Evolutionary conservation across 2,797 vertebrate genomes (phyloP).

Genomic region (Myotis planiceps): DNA sequence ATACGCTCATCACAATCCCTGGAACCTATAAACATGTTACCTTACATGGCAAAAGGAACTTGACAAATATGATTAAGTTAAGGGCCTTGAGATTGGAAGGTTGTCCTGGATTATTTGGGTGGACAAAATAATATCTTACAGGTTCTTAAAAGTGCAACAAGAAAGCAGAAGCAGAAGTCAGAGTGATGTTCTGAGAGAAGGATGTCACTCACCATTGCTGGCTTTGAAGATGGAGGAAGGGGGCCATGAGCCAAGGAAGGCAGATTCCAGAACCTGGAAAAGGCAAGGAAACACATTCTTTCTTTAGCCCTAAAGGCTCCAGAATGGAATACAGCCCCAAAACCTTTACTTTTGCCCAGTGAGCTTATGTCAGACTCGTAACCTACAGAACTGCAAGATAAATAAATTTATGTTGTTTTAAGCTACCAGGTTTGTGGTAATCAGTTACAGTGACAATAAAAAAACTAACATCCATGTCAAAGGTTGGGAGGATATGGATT

Average conservation of each 20-base stretch:
- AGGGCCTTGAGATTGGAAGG: not conserved
- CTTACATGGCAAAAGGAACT: not conserved
- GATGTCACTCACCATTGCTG: not conserved
- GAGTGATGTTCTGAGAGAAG: not conserved
- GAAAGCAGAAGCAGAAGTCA: not conserved
- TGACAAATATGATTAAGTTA: not conserved
- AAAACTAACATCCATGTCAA: not conserved
- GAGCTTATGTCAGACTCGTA: not conserved
- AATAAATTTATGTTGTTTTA: not conserved
- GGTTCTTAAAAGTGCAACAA: not conserved
- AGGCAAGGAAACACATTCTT: not conserved
- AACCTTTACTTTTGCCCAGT: not conserved
- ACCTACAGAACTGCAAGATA: not conserved
- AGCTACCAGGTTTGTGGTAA: not conserved
- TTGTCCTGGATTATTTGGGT: not conserved
- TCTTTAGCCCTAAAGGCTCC: not conserved
- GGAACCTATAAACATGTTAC: not conserved
- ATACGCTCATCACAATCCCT: not conserved
- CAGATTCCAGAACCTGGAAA: not conserved
- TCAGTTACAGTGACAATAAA: not conserved
- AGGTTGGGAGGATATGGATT: not conserved
- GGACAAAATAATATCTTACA: not conserved
- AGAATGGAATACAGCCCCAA: not conserved
- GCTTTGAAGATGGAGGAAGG: not conserved
- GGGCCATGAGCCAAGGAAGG: no score